Conservation (phyloP, 2,888 invertebrate genomes). For the Calephelis perditalis region DNA sequence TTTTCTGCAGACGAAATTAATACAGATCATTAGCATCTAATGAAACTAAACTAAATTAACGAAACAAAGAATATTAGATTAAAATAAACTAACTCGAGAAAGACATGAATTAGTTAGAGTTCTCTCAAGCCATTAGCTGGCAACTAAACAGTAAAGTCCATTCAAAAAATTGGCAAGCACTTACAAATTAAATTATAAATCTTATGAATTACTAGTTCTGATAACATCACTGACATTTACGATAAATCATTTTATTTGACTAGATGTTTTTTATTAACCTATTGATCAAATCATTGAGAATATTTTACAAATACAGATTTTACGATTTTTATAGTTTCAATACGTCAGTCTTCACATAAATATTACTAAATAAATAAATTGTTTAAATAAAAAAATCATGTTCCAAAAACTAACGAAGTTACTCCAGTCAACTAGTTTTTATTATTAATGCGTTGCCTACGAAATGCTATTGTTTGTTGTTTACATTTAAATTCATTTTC, state of each 20-base stretch:
- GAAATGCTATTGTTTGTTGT: constrained; percentile 36
- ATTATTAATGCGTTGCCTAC: background rate
- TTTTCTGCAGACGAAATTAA: constrained; percentile 52
- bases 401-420: constrained; percentile 20
- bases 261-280: constrained; percentile 44
- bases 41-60: constrained; percentile 45
- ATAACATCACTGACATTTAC: constrained; percentile 72
- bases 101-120: constrained; percentile 42
- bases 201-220: constrained; percentile 70
- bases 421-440: background rate
- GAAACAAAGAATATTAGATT: constrained; percentile 43
- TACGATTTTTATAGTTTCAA: constrained; percentile 7
- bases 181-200: constrained; percentile 65
- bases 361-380: constrained; percentile 25
- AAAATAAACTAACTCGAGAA: constrained; percentile 50
- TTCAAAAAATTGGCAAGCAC: constrained; percentile 68
- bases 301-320: constrained; percentile 25
- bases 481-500: constrained; percentile 44
- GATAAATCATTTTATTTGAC: constrained; percentile 54
- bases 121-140: constrained; percentile 35
- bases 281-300: constrained; percentile 26
- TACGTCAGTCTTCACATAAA: constrained; percentile 21
- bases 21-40: constrained; percentile 37
- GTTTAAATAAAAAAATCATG: constrained; percentile 24
- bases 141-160: constrained; percentile 45